Conservation (phyloP, 2,797 vertebrate genomes). For the Peromyscus aztecus region DNA sequence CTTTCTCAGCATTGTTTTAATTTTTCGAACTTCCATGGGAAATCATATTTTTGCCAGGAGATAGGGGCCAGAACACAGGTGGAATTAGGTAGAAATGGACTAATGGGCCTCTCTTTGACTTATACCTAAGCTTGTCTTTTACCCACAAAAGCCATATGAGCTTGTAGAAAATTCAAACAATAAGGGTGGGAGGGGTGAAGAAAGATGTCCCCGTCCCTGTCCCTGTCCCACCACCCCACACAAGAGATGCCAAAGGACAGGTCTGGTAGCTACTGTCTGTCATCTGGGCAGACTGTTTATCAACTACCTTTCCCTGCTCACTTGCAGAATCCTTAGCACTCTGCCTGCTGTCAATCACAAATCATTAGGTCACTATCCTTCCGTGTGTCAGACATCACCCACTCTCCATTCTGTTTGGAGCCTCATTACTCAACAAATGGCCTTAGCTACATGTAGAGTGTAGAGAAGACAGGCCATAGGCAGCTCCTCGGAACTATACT, state of each 20-base stretch:
- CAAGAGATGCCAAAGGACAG: not conserved
- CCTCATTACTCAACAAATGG: not conserved
- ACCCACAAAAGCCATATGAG: not conserved
- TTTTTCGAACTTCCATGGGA: not conserved
- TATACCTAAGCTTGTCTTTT: not conserved
- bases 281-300: not conserved
- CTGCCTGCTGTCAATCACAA: not conserved
- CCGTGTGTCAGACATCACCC: no score
- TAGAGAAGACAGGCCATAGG: not conserved
- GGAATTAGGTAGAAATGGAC: not conserved
- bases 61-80: not conserved
- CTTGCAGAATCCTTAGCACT: not conserved
- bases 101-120: not conserved
- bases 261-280: not conserved
- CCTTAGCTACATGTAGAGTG: not conserved
- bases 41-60: not conserved
- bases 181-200: no score
- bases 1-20: not conserved
- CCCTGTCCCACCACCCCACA: not conserved
- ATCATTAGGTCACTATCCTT: not conserved
- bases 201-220: no score
- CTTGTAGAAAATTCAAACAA: not conserved
- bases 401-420: no score
- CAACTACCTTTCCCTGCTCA: not conserved
- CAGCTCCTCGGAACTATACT: not conserved